A percentile compares a stretch with the other conserved stretches of the same genome.
Conservation (phyloP, 2,797 vertebrate genomes). For the Myripristis murdjan region DNA sequence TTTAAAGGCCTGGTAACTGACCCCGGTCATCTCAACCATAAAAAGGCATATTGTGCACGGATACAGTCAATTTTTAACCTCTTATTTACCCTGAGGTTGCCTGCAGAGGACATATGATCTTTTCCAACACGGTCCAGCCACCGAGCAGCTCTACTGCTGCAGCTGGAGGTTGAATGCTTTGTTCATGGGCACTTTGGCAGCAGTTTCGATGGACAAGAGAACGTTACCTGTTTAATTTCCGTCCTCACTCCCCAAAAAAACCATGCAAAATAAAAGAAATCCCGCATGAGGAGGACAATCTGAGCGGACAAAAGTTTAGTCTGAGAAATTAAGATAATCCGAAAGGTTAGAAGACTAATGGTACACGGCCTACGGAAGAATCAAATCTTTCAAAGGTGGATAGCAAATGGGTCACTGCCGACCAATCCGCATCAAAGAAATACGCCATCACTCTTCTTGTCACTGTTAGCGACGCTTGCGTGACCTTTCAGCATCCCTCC, state of each 20-base stretch:
- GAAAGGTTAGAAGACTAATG: too few species aligned
- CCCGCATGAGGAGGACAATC: slow-evolving; percentile 7
- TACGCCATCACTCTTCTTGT: neutral
- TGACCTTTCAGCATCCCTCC: neutral
- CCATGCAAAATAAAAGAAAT: slow-evolving; percentile 20
- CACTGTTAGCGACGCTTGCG: neutral
- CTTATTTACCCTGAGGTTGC: slow-evolving; percentile 34
- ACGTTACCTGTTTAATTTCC: too few species aligned
- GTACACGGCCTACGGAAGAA: neutral
- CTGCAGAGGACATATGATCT: slow-evolving; percentile 16
- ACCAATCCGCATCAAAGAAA: too few species aligned
- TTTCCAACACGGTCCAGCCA: slow-evolving; percentile 2
- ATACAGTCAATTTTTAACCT: slow-evolving; percentile 30
- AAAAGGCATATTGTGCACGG: neutral
- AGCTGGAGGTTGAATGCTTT: too few species aligned
- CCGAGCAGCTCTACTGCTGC: slow-evolving; percentile 8
- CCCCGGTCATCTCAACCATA: slow-evolving; percentile 5
- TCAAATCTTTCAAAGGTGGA: slow-evolving; percentile 3
- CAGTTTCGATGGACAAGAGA: too few species aligned
- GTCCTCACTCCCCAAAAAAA: slow-evolving; percentile 15
- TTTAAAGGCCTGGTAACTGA: slow-evolving; percentile 13
- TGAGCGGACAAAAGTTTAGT: slow-evolving; percentile 28
- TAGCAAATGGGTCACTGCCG: neutral
- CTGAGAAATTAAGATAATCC: slow-evolving; percentile 7
- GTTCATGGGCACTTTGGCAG: too few species aligned